A percentile compares a stretch with the other conserved stretches of the same genome.
Conservation (phyloP, 2,113 vertebrate genomes). For the Brachyistius frenatus region DNA sequence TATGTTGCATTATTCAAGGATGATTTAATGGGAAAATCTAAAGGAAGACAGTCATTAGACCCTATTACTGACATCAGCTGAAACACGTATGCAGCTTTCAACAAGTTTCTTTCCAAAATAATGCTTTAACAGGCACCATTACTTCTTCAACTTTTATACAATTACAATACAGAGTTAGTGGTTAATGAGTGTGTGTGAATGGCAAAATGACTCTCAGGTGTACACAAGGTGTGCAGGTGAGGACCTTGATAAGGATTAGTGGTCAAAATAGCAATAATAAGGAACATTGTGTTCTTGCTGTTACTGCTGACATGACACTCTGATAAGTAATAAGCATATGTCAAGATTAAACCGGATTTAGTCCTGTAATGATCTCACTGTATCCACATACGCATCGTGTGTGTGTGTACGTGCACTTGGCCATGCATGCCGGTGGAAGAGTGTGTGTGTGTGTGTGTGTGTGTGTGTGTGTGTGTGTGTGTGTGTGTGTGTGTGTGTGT, state of each 20-base stretch:
- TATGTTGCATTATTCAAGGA: slow-evolving; percentile 86
- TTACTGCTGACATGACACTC: slow-evolving; percentile 70
- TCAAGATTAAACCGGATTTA: slow-evolving; percentile 76
- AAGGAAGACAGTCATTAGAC: slow-evolving; percentile 69
- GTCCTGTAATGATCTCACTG: slow-evolving; percentile 74
- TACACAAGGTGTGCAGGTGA: slow-evolving; percentile 34
- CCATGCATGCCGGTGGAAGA: no score
- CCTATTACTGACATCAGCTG: slow-evolving; percentile 71
- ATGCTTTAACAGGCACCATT: slow-evolving; percentile 8
- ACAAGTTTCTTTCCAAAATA: slow-evolving; percentile 47
- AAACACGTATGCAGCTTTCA: slow-evolving; percentile 66
- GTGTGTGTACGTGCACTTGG: neutral
- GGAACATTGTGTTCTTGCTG: slow-evolving; percentile 52
- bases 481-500: slow-evolving; percentile 15
- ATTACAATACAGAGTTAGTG: neutral
- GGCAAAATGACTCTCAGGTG: slow-evolving; percentile 22
- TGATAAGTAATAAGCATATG: slow-evolving; percentile 78
- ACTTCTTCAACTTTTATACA: neutral
- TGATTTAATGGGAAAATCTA: slow-evolving; percentile 85
- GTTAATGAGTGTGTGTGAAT: slow-evolving; percentile 14
- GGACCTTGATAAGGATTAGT: slow-evolving; percentile 43
- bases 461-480: slow-evolving; percentile 30
- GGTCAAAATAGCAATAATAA: slow-evolving; percentile 72
- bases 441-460: slow-evolving; percentile 31
- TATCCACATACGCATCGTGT: slow-evolving; percentile 48